Percentiles rank a stretch among this genome's conserved stretches.
Evolutionary conservation across 2,797 vertebrate genomes (phyloP).

Genomic region (Tapirus indicus): DNA sequence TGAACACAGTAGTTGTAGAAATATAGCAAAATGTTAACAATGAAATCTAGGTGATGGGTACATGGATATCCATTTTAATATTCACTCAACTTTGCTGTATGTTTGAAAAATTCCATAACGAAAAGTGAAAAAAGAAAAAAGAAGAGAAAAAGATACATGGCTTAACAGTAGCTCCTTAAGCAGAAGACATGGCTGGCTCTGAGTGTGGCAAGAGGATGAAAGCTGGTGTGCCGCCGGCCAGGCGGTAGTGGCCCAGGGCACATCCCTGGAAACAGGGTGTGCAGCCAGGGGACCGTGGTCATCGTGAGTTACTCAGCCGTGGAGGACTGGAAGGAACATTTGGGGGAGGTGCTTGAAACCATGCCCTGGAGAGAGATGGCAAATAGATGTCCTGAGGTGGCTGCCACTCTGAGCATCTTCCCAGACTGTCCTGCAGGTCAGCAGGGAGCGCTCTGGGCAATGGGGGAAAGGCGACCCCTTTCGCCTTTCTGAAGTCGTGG

Average conservation of each 20-base stretch:
- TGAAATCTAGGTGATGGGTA: background rate
- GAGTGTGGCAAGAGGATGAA: too few species aligned
- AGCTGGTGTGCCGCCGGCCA: too few species aligned
- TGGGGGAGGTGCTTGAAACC: background rate
- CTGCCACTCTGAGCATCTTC: background rate
- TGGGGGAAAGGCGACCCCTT: fast-evolving
- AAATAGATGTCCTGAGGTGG: too few species aligned
- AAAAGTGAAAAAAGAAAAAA: background rate
- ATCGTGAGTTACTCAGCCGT: background rate
- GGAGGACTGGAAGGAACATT: background rate
- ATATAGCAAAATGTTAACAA: background rate
- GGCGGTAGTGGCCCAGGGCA: background rate
- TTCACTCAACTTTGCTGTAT: background rate
- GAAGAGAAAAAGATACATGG: background rate
- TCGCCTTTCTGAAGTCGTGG: background rate
- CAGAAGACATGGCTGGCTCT: background rate
- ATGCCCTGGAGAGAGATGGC: background rate
- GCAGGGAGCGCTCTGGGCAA: fast-evolving
- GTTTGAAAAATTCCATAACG: background rate
- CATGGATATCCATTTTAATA: background rate
- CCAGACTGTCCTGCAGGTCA: background rate
- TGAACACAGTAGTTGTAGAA: background rate
- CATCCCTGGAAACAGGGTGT: background rate
- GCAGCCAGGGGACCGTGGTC: background rate
- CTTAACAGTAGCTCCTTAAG: background rate